phyloP scores from a whole-genome alignment of 2,888 invertebrate species.

The Euplexia lucipara region DNA sequence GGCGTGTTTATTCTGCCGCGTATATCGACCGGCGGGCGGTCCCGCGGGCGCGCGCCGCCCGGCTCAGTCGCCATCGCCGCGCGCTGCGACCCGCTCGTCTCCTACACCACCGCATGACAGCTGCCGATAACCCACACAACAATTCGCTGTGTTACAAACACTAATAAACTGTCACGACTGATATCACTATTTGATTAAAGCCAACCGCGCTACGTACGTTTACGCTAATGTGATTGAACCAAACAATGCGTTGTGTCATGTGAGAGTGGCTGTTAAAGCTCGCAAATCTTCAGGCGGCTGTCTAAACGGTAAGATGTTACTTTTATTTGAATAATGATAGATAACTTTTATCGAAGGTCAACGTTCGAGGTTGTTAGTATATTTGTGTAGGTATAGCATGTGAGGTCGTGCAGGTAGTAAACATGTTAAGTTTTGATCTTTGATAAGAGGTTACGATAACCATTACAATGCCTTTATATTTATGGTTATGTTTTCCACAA shows the following conservation, averaged over 20 bases:
- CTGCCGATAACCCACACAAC: conserved; percentile 78
- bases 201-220: conserved; percentile 57
- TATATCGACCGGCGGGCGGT: conserved; percentile 86
- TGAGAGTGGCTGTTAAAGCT: conserved; percentile 77
- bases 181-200: conserved; percentile 55
- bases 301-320: conserved; percentile 79
- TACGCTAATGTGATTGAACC: conserved; percentile 60
- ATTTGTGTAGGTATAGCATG: conserved; percentile 59
- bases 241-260: conserved; percentile 77
- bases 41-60: conserved; percentile 82
- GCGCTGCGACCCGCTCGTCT: conserved; percentile 75
- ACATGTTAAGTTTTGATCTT: conserved; percentile 69
- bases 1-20: conserved; percentile 90
- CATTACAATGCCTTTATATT: conserved; percentile 47
- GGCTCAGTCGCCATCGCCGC: conserved; percentile 81
- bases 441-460: conserved; percentile 72
- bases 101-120: conserved; percentile 77
- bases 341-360: conserved; percentile 70
- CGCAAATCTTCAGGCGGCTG: conserved; percentile 82
- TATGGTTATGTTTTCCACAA: conserved; percentile 38
- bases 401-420: conserved; percentile 70
- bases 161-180: conserved; percentile 69
- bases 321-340: conserved; percentile 60
- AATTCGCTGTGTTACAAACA: conserved; percentile 71
- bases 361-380: conserved; percentile 67